Evolutionary conservation across 2,113 vertebrate species (phyloP).

Genomic region (Cacatua alba): DNA sequence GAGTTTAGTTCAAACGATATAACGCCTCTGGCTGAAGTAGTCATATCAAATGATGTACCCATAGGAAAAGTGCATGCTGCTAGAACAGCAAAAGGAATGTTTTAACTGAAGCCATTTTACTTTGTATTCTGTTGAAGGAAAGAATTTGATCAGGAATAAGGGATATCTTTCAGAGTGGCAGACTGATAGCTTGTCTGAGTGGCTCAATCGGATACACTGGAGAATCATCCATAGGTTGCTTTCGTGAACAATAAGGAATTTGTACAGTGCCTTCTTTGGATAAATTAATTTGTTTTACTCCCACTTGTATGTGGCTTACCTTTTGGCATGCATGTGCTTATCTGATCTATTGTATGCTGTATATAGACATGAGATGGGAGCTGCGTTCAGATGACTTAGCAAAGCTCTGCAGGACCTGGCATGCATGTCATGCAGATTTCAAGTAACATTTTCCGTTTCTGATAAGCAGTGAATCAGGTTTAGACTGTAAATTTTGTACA

Average conservation of each 20-base stretch:
- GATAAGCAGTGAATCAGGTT: not conserved
- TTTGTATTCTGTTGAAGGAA: not conserved
- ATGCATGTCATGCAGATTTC: fast-evolving
- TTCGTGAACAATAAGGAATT: fast-evolving
- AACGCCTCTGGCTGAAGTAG: not conserved
- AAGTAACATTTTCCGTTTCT: not conserved
- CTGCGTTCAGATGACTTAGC: too few species aligned
- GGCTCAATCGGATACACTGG: not conserved
- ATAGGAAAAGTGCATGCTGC: not conserved
- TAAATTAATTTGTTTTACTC: not conserved
- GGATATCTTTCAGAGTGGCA: not conserved
- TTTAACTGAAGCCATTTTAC: not conserved
- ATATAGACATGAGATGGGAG: fast-evolving
- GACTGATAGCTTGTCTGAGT: not conserved
- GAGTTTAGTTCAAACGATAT: not conserved
- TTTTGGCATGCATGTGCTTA: too few species aligned
- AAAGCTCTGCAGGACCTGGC: not conserved
- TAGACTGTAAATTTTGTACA: not conserved
- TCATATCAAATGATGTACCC: not conserved
- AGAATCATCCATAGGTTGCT: fast-evolving
- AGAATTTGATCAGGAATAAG: not conserved
- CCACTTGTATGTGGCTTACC: fast-evolving
- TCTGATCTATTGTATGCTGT: fast-evolving
- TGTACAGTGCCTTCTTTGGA: too few species aligned
- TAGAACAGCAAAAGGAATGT: not conserved